phyloP scores from a whole-genome alignment of 2,113 vertebrate species.

The Okapia johnstoni region DNA sequence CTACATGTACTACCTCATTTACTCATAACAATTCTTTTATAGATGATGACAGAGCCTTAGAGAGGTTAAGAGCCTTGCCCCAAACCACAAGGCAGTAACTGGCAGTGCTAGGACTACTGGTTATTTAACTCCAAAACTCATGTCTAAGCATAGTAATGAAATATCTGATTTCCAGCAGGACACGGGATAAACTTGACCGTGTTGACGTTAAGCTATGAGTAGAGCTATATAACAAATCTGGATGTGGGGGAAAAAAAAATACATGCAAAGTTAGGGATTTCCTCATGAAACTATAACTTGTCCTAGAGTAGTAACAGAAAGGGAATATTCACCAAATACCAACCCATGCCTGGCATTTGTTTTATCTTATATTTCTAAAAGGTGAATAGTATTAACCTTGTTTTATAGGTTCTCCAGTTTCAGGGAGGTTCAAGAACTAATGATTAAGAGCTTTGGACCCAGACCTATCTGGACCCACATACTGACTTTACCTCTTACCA shows the following conservation, averaged over 20 bases:
- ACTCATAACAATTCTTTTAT: not conserved
- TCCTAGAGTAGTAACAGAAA: not conserved
- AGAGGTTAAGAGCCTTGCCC: not conserved
- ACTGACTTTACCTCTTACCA: not conserved
- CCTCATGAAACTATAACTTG: not conserved
- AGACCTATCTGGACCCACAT: not conserved
- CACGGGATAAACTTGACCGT: not conserved
- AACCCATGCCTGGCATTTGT: not conserved
- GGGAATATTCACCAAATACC: not conserved
- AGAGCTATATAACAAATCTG: not conserved
- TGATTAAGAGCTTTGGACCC: not conserved
- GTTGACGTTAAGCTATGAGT: not conserved
- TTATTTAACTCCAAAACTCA: not conserved
- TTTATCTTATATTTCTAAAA: not conserved
- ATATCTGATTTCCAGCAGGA: not conserved
- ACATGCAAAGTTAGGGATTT: not conserved
- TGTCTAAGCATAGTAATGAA: not conserved
- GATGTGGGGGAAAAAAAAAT: not conserved
- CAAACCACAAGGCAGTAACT: not conserved
- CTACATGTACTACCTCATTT: not conserved
- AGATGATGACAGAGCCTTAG: not conserved
- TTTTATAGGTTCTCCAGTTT: not conserved
- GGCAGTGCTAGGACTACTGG: not conserved
- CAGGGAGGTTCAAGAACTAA: not conserved
- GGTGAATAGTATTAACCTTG: not conserved